A percentile compares a stretch with the other conserved stretches of the same genome.
Conservation (phyloP, 2,888 invertebrate species). For the Zygogramma bicolorata region DNA sequence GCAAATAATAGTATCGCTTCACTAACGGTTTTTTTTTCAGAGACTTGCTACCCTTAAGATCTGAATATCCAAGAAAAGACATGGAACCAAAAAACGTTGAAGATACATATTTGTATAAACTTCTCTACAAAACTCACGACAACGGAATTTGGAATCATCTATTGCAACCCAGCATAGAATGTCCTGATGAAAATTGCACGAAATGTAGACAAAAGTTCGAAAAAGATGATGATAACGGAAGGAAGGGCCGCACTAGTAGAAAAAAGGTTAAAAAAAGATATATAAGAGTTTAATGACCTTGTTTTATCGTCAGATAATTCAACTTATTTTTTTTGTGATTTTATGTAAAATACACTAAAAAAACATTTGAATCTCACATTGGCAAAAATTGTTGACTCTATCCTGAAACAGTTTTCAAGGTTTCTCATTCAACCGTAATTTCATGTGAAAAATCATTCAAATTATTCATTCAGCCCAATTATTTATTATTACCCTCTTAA, state of each 20-base stretch:
- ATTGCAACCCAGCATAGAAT: slow-evolving; percentile 42
- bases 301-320: too few relatives aligned
- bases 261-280: background rate
- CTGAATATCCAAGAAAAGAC: slow-evolving; percentile 57
- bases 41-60: slow-evolving; percentile 54
- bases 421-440: too few relatives aligned
- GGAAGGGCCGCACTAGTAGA: background rate
- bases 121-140: slow-evolving; percentile 47
- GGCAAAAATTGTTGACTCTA: too few relatives aligned
- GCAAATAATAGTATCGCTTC: background rate
- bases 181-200: slow-evolving; percentile 27
- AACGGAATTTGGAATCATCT: slow-evolving; percentile 49
- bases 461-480: too few relatives aligned
- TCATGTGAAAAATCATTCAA: too few relatives aligned
- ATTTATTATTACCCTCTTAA: too few relatives aligned
- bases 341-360: too few relatives aligned
- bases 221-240: background rate
- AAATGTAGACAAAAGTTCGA: background rate
- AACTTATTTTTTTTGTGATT: too few relatives aligned
- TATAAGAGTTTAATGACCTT: too few relatives aligned
- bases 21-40: slow-evolving; percentile 28
- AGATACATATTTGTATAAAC: slow-evolving; percentile 49
- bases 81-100: slow-evolving; percentile 30
- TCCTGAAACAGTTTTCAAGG: too few relatives aligned
- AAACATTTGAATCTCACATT: too few relatives aligned